A percentile compares a stretch with the other conserved stretches of the same genome.
Conservation (phyloP, 2,888 invertebrate genomes). For the Chloroclystis v-ata region DNA sequence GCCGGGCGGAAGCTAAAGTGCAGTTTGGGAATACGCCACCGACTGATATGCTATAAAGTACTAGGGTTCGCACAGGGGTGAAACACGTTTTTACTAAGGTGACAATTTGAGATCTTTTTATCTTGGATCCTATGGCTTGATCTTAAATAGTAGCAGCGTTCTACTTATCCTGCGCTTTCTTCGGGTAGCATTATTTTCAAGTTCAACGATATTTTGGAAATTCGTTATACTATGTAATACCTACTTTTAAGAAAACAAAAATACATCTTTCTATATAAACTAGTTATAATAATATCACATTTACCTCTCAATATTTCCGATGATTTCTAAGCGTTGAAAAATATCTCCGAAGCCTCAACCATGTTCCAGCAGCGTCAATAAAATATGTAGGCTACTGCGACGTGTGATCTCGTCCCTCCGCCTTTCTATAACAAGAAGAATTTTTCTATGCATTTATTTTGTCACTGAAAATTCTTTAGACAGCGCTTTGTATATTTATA, state of each 20-base stretch:
- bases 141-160: neutral
- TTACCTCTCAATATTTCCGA: too few species aligned
- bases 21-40: slow-evolving; percentile 78
- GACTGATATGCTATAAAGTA: slow-evolving; percentile 74
- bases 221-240: too few species aligned
- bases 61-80: slow-evolving; percentile 38
- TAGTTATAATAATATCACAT: too few species aligned
- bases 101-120: neutral
- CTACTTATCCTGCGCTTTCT: too few species aligned
- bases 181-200: too few species aligned
- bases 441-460: slow-evolving; percentile 73
- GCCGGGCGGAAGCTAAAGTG: slow-evolving; percentile 67
- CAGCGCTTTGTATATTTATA: slow-evolving; percentile 42
- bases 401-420: slow-evolving; percentile 56
- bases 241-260: too few species aligned
- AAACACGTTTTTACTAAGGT: slow-evolving; percentile 28
- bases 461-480: slow-evolving; percentile 57
- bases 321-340: too few species aligned
- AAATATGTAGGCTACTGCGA: slow-evolving; percentile 73
- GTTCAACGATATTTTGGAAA: too few species aligned
- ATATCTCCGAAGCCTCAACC: slow-evolving; percentile 39
- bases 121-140: neutral
- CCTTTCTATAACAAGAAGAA: slow-evolving; percentile 75
- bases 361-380: slow-evolving; percentile 56
- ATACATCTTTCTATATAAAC: too few species aligned